phyloP scores from a whole-genome alignment of 2,797 vertebrate genomes.

The Cossypha caffra region DNA sequence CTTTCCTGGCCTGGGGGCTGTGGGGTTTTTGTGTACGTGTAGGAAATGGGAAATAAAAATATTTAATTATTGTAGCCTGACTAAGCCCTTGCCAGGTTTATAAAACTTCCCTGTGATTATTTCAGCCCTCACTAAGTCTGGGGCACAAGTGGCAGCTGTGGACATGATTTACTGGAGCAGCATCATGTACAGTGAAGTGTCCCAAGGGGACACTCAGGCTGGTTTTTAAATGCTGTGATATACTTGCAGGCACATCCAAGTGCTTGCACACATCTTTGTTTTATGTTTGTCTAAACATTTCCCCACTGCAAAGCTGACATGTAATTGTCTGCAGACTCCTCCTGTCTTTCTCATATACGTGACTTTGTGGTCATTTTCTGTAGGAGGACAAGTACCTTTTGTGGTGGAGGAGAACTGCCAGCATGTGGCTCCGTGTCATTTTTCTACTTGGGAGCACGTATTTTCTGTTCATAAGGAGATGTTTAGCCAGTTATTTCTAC shows the following conservation, averaged over 20 bases:
- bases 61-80: not conserved
- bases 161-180: not conserved
- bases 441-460: not conserved
- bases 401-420: not conserved
- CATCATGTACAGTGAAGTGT: not conserved
- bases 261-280: not conserved
- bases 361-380: not conserved
- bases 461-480: not conserved
- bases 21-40: rapidly evolving
- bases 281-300: not conserved
- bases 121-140: not conserved
- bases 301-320: not conserved
- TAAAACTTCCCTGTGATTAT: not conserved
- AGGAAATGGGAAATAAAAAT: not conserved
- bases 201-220: not conserved
- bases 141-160: not conserved
- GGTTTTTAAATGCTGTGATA: not conserved
- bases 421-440: not conserved
- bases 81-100: not conserved
- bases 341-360: not conserved
- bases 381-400: not conserved
- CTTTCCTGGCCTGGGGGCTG: not conserved
- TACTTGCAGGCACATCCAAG: not conserved
- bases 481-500: not conserved
- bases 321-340: not conserved